Evolutionary conservation across 2,797 vertebrate species (phyloP).

Genomic region (Euthynnus affinis): DNA sequence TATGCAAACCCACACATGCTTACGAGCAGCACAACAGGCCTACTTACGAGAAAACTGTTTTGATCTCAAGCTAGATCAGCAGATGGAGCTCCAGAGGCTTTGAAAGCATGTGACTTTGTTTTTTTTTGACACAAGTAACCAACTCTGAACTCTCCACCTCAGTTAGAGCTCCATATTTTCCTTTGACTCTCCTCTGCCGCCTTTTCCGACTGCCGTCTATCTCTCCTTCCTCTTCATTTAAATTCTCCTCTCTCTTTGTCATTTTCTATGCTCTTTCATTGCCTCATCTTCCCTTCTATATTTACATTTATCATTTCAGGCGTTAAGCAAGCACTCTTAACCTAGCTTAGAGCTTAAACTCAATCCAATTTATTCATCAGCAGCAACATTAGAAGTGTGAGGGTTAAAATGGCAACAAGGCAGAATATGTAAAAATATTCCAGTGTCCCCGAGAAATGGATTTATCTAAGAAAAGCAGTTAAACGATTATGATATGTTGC

Average conservation of each 20-base stretch:
- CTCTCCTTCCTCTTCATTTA: slow-evolving; percentile 59
- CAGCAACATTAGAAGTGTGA: slow-evolving; percentile 52
- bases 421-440: slow-evolving; percentile 32
- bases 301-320: slow-evolving; percentile 86
- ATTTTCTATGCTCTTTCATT: slow-evolving; percentile 78
- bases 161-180: slow-evolving; percentile 31
- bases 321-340: slow-evolving; percentile 82
- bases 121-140: slow-evolving; percentile 37
- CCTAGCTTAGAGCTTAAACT: slow-evolving; percentile 55
- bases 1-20: neutral
- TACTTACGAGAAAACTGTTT: slow-evolving; percentile 3
- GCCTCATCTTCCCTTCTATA: slow-evolving; percentile 87
- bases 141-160: slow-evolving; percentile 45
- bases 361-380: slow-evolving; percentile 58
- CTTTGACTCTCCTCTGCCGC: slow-evolving; percentile 28
- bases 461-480: slow-evolving; percentile 25
- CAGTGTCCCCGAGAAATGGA: slow-evolving; percentile 32
- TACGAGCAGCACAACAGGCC: neutral
- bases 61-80: no score
- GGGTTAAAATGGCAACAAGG: slow-evolving; percentile 43
- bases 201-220: slow-evolving; percentile 5
- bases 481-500: slow-evolving; percentile 22
- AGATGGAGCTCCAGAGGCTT: slow-evolving; percentile 14
- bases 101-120: slow-evolving; percentile 2
- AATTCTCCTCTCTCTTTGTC: slow-evolving; percentile 65